Evolutionary conservation across 2,888 invertebrate species (phyloP).

Genomic region (Choristoneura rosaceana): DNA sequence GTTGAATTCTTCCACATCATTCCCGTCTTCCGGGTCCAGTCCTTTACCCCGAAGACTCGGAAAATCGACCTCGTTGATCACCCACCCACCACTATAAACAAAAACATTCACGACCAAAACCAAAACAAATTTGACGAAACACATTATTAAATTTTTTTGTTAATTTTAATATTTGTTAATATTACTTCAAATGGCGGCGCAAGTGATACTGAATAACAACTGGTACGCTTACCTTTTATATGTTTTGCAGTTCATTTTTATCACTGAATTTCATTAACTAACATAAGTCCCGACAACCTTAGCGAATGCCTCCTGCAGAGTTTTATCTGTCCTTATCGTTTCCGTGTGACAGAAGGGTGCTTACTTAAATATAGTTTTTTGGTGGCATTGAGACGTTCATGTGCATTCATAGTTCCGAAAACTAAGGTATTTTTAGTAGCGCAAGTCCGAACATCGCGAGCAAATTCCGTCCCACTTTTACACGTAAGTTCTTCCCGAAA

Average conservation of each 20-base stretch:
- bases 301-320: slow-evolving; percentile 31
- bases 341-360: not conserved
- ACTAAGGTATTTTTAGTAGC: too few species aligned
- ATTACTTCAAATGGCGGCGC: not conserved
- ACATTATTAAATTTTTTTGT: not conserved
- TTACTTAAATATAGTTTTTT: not conserved
- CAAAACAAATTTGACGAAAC: slow-evolving; percentile 6
- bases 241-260: slow-evolving; percentile 23
- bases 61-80: slow-evolving; percentile 51
- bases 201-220: slow-evolving; percentile 14
- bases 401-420: too few species aligned
- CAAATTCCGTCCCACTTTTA: too few species aligned
- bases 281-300: slow-evolving; percentile 24
- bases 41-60: slow-evolving; percentile 32
- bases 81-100: slow-evolving; percentile 48
- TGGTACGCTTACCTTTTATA: slow-evolving; percentile 11
- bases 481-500: too few species aligned
- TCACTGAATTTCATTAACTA: slow-evolving; percentile 17
- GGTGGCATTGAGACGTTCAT: not conserved
- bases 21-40: slow-evolving; percentile 29
- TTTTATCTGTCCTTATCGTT: slow-evolving; percentile 31
- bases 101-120: slow-evolving; percentile 22
- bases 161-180: not conserved
- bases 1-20: slow-evolving; percentile 43
- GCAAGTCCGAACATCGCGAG: too few species aligned